Evolutionary conservation across 1,140 invertebrate species (phyloP).

Genomic region (Conus betulinus): DNA sequence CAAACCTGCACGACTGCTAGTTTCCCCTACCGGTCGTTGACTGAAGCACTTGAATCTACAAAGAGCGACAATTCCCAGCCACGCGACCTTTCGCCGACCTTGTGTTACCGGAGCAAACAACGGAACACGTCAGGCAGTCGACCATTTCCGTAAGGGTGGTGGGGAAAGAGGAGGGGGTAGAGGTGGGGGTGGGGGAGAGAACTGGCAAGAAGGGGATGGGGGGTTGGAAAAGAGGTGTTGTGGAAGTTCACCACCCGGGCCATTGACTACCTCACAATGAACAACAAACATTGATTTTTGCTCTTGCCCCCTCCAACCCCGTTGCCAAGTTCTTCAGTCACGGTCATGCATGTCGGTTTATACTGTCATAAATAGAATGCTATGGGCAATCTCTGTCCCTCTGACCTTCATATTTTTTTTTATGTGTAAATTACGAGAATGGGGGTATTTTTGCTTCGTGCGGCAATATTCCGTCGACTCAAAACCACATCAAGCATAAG

Average conservation of each 20-base stretch:
- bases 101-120: not conserved
- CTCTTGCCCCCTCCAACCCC: slow-evolving; percentile 8
- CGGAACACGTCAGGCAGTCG: not conserved
- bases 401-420: not conserved
- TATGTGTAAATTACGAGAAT: too few species aligned
- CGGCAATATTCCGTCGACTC: too few species aligned
- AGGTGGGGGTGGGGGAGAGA: not conserved
- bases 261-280: not conserved
- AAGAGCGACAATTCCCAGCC: not conserved
- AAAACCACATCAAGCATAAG: too few species aligned
- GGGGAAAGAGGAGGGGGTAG: not conserved
- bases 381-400: not conserved
- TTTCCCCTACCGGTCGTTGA: not conserved
- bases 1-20: too few species aligned
- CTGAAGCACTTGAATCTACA: not conserved
- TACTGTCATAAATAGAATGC: too few species aligned
- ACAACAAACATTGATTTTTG: not conserved
- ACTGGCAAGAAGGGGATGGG: not conserved
- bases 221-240: not conserved
- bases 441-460: too few species aligned
- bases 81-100: slow-evolving; percentile 5
- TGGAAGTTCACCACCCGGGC: not conserved
- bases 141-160: not conserved
- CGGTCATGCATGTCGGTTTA: too few species aligned
- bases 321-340: not conserved